These are phyloP conservation scores for Triplophysa dalaica DNA, from an alignment of 2,113 vertebrate species.

Conservation along the genomic window DNA sequence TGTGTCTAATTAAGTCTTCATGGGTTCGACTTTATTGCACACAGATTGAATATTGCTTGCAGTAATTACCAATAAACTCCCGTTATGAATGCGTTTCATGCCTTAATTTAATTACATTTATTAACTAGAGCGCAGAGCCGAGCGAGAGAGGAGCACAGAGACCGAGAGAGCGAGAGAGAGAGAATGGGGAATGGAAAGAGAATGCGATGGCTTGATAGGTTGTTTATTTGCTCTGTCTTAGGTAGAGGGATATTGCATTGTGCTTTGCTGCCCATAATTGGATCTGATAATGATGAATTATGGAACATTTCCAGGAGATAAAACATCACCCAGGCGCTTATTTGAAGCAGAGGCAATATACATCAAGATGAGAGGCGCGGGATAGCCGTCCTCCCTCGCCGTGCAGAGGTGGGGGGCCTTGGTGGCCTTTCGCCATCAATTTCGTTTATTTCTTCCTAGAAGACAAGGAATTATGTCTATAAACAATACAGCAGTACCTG, in stretches of 20 bases:
- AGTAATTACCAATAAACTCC: constrained; percentile 68
- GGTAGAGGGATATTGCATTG: constrained; percentile 57
- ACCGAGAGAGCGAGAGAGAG: constrained; percentile 24
- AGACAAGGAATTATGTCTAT: constrained; percentile 51
- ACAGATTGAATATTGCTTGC: constrained; percentile 60
- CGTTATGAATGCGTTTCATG: constrained; percentile 65
- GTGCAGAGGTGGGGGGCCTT: constrained; percentile 29
- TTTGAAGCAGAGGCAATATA: constrained; percentile 53
- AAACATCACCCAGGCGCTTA: constrained; percentile 52
- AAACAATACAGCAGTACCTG: constrained; percentile 59
- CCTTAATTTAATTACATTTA: constrained; percentile 74
- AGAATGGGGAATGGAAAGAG: constrained; percentile 28
- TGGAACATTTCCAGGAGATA: constrained; percentile 64
- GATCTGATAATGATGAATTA: constrained; percentile 67
- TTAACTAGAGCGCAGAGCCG: constrained; percentile 61
- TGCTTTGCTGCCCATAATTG: constrained; percentile 55
- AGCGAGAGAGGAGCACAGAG: neutral
- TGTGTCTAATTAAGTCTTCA: constrained; percentile 74
- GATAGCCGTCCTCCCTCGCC: constrained; percentile 48
- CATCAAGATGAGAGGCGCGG: constrained; percentile 51
- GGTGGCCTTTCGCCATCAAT: constrained; percentile 59
- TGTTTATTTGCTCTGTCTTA: constrained; percentile 65
- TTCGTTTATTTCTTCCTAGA: constrained; percentile 62
- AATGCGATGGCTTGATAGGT: constrained; percentile 32
- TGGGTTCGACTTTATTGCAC: constrained; percentile 69